Conservation (phyloP, 2,888 invertebrate genomes). For the Griposia aprilina region DNA sequence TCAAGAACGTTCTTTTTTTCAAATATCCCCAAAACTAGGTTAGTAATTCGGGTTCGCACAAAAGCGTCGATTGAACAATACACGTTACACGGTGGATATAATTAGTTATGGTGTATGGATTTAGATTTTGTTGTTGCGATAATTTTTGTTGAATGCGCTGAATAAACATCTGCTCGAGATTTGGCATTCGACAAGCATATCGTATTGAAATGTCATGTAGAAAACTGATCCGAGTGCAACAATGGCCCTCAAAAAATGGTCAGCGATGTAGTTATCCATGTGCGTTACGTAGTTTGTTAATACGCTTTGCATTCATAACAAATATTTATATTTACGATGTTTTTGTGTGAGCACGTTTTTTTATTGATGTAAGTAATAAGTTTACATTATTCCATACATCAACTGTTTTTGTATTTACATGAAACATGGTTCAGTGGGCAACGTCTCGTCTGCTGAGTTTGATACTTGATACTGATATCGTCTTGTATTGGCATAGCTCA, state of each 20-base stretch:
- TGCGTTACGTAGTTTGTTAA: conserved; percentile 47
- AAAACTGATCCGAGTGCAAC: conserved; percentile 87
- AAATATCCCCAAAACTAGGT: conserved; percentile 89
- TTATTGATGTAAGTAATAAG: conserved; percentile 38
- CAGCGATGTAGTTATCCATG: conserved; percentile 71
- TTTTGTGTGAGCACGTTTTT: conserved; percentile 33
- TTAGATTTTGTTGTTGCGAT: conserved; percentile 89
- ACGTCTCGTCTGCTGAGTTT: background rate
- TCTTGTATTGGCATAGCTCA: no score
- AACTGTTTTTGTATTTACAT: conserved; percentile 34
- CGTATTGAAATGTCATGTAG: conserved; percentile 88
- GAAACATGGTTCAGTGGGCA: conserved; percentile 8
- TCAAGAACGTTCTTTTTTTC: conserved; percentile 83
- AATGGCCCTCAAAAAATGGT: conserved; percentile 86
- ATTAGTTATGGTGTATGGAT: conserved; percentile 90
- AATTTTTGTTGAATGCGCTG: conserved; percentile 87
- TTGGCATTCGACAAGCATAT: conserved; percentile 84
- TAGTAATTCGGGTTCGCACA: conserved; percentile 88
- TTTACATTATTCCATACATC: conserved; percentile 26
- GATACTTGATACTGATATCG: background rate
- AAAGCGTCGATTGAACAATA: conserved; percentile 83
- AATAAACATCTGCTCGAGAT: conserved; percentile 89
- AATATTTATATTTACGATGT: conserved; percentile 56
- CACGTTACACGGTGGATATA: conserved; percentile 88
- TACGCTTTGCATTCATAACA: conserved; percentile 62